These are phyloP conservation scores for Balaenoptera acutorostrata DNA, from an alignment of 2,113 vertebrate species.

Conservation along the genomic window DNA sequence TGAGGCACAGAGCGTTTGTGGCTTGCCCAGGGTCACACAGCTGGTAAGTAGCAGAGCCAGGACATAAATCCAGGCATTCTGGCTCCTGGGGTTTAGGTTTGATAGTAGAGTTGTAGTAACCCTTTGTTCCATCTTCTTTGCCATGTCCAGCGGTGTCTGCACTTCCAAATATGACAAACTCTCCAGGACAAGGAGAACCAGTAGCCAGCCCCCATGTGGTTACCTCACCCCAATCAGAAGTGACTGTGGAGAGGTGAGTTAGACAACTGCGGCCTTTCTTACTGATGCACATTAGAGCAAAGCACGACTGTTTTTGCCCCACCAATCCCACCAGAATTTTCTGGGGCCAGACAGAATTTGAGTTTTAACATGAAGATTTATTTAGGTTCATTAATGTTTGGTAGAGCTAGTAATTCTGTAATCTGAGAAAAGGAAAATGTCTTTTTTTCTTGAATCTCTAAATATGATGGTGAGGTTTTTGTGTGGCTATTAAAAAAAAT, in stretches of 20 bases:
- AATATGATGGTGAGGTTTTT: neutral
- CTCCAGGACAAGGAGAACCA: constrained; percentile 61
- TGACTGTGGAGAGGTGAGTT: constrained; percentile 81
- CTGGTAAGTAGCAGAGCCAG: neutral
- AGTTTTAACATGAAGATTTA: neutral
- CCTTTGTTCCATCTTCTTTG: constrained; percentile 1
- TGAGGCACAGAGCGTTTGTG: neutral
- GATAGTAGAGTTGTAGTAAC: neutral
- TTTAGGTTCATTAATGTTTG: neutral
- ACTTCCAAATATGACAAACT: constrained; percentile 6
- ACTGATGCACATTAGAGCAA: neutral
- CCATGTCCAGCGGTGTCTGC: constrained; percentile 48
- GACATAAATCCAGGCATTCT: neutral
- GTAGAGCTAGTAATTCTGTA: neutral
- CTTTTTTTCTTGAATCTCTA: neutral
- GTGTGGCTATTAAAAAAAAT: neutral
- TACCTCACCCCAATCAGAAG: constrained; percentile 65
- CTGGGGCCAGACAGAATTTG: neutral
- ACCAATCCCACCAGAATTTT: neutral
- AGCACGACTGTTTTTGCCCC: neutral
- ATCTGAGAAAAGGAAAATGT: neutral
- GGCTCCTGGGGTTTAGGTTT: neutral
- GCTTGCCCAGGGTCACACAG: neutral
- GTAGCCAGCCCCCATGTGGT: neutral
- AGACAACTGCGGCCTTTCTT: neutral